These are phyloP conservation scores for Anthoscopus minutus DNA, from an alignment of 2,113 vertebrate genomes.

Conservation along the genomic window DNA sequence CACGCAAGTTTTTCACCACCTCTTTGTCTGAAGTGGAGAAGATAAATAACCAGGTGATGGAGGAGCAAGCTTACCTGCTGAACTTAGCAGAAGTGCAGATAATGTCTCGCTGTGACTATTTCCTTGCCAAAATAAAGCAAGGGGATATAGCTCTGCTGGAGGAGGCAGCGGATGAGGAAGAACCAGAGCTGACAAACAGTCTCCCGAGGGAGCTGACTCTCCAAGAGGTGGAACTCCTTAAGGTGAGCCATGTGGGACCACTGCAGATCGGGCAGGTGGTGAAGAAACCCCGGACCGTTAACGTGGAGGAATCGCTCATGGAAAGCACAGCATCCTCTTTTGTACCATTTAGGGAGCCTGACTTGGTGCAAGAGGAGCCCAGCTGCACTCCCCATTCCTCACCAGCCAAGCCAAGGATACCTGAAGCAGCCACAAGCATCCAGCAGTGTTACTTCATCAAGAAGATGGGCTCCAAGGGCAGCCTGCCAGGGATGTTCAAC, in stretches of 20 bases:
- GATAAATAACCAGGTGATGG: conserved; percentile 84
- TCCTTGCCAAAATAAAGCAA: conserved; percentile 91
- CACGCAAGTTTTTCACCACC: conserved; percentile 82
- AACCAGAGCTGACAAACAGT: conserved; percentile 79
- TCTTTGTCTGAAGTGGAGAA: conserved; percentile 90
- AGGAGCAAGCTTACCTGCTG: conserved; percentile 91
- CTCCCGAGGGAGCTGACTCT: conserved; percentile 82
- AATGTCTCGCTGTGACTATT: conserved; percentile 92
- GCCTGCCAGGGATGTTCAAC: conserved; percentile 90
- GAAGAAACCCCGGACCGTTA: conserved; percentile 81
- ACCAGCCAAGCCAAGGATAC: conserved; percentile 72
- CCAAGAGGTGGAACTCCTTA: conserved; percentile 87
- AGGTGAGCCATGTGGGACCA: conserved; percentile 78
- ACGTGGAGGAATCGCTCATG: conserved; percentile 77
- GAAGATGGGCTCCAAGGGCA: conserved; percentile 95
- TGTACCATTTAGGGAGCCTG: conserved; percentile 73
- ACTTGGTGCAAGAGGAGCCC: conserved; percentile 75
- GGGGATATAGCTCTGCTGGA: conserved; percentile 87
- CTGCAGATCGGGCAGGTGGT: conserved; percentile 85
- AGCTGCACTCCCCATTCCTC: conserved; percentile 72
- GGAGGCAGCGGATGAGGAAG: conserved; percentile 83
- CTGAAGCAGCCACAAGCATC: conserved; percentile 63
- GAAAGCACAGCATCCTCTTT: conserved; percentile 55
- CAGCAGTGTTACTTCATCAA: conserved; percentile 90
- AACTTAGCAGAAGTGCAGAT: conserved; percentile 93